Evolutionary conservation across 2,797 vertebrate species (phyloP).

Genomic region (Okamejei kenojei): DNA sequence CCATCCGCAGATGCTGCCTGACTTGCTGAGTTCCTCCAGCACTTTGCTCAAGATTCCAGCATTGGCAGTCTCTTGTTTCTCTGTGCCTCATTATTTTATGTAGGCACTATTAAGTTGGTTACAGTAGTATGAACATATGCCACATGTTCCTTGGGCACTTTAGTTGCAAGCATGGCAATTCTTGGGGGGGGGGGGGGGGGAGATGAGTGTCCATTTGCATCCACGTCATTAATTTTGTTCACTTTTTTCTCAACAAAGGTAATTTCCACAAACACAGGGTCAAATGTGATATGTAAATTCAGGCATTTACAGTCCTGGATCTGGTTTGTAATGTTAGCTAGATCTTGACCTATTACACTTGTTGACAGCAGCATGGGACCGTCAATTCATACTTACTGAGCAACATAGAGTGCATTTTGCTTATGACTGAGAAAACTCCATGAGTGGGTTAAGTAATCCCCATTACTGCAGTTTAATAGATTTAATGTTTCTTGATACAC

Average conservation of each 20-base stretch:
- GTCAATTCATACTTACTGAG: not conserved
- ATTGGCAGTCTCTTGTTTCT: too few relatives aligned
- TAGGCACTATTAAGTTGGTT: not conserved
- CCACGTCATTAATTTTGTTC: not conserved
- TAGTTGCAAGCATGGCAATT: not conserved
- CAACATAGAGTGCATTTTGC: not conserved
- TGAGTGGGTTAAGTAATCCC: not conserved
- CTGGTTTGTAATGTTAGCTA: not conserved
- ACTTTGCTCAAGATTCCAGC: too few relatives aligned
- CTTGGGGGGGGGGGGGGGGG: too few relatives aligned
- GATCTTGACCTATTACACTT: not conserved
- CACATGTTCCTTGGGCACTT: not conserved
- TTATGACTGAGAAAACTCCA: not conserved
- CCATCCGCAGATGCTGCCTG: too few relatives aligned
- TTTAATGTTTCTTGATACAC: not conserved
- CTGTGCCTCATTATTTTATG: not conserved
- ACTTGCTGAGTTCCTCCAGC: too few relatives aligned
- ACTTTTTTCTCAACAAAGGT: conserved; percentile 43
- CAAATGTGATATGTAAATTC: not conserved
- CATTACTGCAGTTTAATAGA: not conserved
- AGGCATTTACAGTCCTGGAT: not conserved
- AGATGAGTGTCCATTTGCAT: not conserved
- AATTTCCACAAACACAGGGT: not conserved
- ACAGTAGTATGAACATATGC: not conserved
- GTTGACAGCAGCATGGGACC: not conserved